These are phyloP conservation scores for Apus apus DNA, from an alignment of 2,113 vertebrate species.

Conservation along the genomic window DNA sequence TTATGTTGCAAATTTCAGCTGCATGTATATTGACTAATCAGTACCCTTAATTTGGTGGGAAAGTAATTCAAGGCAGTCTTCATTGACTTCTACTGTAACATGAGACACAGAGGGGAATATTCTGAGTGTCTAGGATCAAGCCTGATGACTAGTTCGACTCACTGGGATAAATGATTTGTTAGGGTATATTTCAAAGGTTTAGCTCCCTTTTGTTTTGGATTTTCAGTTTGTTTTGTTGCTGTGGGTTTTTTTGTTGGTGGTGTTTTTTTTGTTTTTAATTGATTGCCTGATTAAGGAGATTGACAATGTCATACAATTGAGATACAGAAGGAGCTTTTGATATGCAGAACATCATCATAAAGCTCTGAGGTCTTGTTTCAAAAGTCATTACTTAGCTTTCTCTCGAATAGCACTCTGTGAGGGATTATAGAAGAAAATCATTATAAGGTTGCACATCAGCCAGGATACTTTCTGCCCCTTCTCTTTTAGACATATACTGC, in stretches of 20 bases:
- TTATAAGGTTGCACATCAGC: slow-evolving; percentile 35
- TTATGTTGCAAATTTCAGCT: not conserved
- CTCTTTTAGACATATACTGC: slow-evolving; percentile 30
- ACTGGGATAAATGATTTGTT: not conserved
- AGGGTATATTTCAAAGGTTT: not conserved
- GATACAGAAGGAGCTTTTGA: not conserved
- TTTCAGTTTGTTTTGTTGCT: not conserved
- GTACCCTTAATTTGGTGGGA: not conserved
- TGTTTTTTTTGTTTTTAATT: not conserved
- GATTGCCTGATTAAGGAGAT: not conserved
- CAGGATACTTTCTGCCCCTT: not conserved
- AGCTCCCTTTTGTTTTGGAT: not conserved
- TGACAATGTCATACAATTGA: not conserved
- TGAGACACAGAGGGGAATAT: not conserved
- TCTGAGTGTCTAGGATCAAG: not conserved
- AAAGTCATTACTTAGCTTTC: slow-evolving; percentile 31
- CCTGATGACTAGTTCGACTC: not conserved
- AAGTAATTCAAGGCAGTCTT: not conserved
- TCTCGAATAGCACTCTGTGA: not conserved
- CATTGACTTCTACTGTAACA: not conserved
- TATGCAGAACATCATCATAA: not conserved
- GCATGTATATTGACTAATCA: not conserved
- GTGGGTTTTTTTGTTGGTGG: not conserved
- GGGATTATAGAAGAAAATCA: slow-evolving; percentile 16
- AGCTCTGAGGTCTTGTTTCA: not conserved